Evolutionary conservation across 1,140 invertebrate genomes (phyloP).

Genomic region (Panagrolaimus sp.): DNA sequence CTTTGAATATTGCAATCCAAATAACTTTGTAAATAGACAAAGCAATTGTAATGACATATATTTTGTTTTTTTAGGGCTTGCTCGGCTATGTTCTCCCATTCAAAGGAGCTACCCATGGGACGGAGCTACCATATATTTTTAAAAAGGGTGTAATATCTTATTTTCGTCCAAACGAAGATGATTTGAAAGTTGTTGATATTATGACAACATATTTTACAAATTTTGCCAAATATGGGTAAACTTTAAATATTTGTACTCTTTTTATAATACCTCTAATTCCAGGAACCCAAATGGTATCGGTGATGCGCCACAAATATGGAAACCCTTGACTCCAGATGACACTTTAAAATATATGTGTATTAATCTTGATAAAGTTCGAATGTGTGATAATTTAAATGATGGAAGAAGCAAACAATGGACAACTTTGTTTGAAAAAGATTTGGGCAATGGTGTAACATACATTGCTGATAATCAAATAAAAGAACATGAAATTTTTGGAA

Average conservation of each 20-base stretch:
- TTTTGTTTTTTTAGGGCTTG: too few species aligned
- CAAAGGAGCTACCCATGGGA: conserved; percentile 45
- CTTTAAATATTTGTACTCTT: not conserved
- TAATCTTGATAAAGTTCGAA: conserved; percentile 3
- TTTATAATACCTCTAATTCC: not conserved
- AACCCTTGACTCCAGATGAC: not conserved
- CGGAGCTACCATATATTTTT: conserved; percentile 49
- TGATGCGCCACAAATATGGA: not conserved
- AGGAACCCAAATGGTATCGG: conserved; percentile 27
- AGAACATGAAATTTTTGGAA: too few species aligned
- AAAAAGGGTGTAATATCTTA: conserved; percentile 39
- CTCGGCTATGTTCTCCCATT: conserved; percentile 25
- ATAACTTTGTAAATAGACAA: too few species aligned
- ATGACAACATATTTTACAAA: conserved; percentile 48
- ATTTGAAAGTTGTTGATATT: conserved; percentile 38
- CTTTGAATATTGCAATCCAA: conserved; percentile 28
- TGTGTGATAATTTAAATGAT: conserved; percentile 9
- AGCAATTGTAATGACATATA: too few species aligned
- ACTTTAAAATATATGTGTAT: conserved; percentile 1
- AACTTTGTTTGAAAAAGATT: too few species aligned
- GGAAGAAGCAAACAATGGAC: conserved; percentile 4
- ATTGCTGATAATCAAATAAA: too few species aligned
- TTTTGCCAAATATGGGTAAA: conserved; percentile 56
- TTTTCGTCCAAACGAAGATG: conserved; percentile 38
- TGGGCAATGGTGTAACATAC: too few species aligned